phyloP scores from a whole-genome alignment of 2,888 invertebrate species.

The Hermaeophaga mercurialis region DNA sequence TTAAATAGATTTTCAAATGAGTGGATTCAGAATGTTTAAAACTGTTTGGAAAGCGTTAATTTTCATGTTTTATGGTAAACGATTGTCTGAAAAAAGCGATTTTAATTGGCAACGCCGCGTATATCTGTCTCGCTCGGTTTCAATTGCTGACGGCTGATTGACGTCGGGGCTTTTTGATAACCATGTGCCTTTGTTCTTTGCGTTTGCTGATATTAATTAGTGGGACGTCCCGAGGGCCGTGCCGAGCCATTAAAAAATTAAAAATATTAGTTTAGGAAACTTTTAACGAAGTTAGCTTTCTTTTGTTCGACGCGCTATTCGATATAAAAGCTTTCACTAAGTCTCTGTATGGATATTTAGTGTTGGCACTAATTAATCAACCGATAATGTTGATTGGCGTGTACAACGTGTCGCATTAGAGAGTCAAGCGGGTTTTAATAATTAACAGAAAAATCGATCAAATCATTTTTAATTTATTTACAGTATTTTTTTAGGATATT shows the following conservation, averaged over 20 bases:
- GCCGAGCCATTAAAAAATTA: constrained; percentile 14
- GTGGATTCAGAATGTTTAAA: no score
- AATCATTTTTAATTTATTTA: no score
- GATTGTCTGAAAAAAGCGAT: no score
- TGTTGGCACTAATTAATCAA: not conserved
- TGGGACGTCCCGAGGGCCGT: constrained; percentile 2
- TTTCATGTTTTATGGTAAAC: no score
- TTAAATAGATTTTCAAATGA: no score
- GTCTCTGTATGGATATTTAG: not conserved
- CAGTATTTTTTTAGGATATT: no score
- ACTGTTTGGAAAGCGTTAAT: no score
- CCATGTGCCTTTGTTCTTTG: constrained; percentile 10
- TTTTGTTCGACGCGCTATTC: not conserved
- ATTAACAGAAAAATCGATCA: no score
- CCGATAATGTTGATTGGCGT: not conserved
- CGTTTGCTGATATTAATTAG: constrained; percentile 15
- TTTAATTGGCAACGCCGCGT: constrained; percentile 2
- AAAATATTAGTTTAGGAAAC: constrained; percentile 13
- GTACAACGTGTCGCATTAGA: no score
- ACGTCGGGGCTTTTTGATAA: constrained; percentile 16
- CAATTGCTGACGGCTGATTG: constrained; percentile 15
- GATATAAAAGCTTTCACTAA: not conserved
- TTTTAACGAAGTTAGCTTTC: constrained; percentile 8
- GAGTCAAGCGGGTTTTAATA: no score
- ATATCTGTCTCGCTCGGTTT: constrained; percentile 1